Conservation (phyloP, 2,888 invertebrate genomes). For the Callosobruchus maculatus region DNA sequence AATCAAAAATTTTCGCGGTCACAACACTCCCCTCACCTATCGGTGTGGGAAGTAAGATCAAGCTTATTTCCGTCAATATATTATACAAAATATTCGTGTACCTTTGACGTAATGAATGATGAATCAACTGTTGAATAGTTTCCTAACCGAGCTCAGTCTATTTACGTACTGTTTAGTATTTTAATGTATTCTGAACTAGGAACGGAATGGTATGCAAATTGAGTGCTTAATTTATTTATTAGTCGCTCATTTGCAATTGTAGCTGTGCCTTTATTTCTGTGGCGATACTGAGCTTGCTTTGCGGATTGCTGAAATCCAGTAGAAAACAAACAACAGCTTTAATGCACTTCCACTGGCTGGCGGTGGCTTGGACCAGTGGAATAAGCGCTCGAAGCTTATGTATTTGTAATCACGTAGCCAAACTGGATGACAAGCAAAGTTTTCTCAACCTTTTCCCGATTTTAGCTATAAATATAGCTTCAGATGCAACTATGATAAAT, state of each 20-base stretch:
- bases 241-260: not conserved
- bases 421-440: too few species aligned
- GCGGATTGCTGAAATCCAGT: not conserved
- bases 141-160: not conserved
- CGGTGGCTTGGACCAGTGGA: not conserved
- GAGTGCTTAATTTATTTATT: not conserved
- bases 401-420: too few species aligned
- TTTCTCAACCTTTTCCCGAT: too few species aligned
- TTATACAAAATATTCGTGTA: not conserved
- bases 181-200: not conserved
- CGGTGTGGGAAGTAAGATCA: too few species aligned
- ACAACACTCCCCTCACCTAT: too few species aligned
- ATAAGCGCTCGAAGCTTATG: not conserved
- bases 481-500: too few species aligned
- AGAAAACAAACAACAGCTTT: not conserved
- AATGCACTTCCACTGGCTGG: not conserved
- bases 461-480: too few species aligned
- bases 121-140: not conserved
- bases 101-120: not conserved
- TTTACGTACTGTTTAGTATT: not conserved
- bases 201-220: not conserved
- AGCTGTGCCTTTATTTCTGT: not conserved
- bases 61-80: not conserved
- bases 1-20: too few species aligned
- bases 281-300: not conserved